phyloP scores from a whole-genome alignment of 2,797 vertebrate genomes.

The Urophycis tenuis region DNA sequence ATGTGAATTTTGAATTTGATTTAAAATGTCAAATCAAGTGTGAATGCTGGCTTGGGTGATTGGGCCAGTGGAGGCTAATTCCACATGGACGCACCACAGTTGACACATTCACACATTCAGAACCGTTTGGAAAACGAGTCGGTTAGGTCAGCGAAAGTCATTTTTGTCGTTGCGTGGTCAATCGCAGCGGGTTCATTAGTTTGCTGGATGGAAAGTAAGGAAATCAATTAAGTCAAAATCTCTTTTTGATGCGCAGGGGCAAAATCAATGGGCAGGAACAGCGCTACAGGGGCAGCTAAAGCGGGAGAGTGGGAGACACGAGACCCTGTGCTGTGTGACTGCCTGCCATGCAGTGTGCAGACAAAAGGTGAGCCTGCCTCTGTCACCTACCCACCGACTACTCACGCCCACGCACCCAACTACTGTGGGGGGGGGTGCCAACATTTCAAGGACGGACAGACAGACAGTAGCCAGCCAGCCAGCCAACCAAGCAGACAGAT shows the following conservation, averaged over 20 bases:
- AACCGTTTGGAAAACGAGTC: background rate
- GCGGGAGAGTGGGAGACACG: background rate
- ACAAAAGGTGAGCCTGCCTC: slow-evolving; percentile 52
- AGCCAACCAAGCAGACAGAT: background rate
- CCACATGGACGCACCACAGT: background rate
- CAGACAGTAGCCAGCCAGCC: background rate
- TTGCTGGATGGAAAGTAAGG: background rate
- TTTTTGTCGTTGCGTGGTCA: background rate
- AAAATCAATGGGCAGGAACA: background rate
- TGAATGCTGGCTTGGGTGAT: slow-evolving; percentile 20
- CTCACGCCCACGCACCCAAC: slow-evolving; percentile 35
- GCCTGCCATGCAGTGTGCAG: slow-evolving; percentile 5
- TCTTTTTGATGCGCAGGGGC: background rate
- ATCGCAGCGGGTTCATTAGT: background rate
- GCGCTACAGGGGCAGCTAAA: background rate
- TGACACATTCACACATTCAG: background rate
- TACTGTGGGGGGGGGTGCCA: background rate
- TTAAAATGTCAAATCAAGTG: background rate
- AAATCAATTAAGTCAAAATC: background rate
- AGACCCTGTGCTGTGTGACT: background rate
- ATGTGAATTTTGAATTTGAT: background rate
- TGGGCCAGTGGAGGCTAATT: slow-evolving; percentile 7
- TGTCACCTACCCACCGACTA: slow-evolving; percentile 41
- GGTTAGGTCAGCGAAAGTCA: background rate
- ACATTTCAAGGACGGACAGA: slow-evolving; percentile 39